Conservation (phyloP, 1,140 invertebrate species). For the Propsilocerus akamusi region DNA sequence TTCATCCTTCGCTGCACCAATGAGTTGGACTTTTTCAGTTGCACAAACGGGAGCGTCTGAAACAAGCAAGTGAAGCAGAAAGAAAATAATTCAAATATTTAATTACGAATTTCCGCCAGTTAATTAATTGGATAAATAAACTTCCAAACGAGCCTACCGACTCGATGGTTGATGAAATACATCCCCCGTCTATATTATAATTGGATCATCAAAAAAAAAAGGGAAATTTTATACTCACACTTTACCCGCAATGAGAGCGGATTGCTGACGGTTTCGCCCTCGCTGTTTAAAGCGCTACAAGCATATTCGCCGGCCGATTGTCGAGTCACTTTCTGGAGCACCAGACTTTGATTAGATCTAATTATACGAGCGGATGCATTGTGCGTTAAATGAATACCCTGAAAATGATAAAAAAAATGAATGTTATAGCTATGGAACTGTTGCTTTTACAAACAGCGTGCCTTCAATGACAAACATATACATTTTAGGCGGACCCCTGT, state of each 20-base stretch:
- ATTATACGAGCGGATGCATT: conserved; percentile 61
- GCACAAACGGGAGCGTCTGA: conserved; percentile 67
- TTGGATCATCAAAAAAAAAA: neutral
- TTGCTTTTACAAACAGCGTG: too few relatives aligned
- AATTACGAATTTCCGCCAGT: neutral
- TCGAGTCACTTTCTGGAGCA: conserved; percentile 64
- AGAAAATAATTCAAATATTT: neutral
- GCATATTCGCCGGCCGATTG: conserved; percentile 62
- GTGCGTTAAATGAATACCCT: conserved; percentile 56
- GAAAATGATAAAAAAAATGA: conserved; percentile 14
- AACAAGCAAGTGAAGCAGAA: conserved; percentile 10
- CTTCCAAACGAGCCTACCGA: neutral
- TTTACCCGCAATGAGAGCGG: conserved; percentile 60
- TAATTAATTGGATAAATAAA: neutral
- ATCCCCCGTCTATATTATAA: neutral
- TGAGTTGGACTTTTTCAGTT: conserved; percentile 50
- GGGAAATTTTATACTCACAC: conserved; percentile 41
- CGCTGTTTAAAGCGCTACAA: conserved; percentile 58
- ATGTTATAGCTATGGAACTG: neutral
- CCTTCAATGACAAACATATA: neutral
- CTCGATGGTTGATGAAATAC: neutral
- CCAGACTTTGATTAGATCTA: conserved; percentile 64
- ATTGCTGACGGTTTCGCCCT: conserved; percentile 62
- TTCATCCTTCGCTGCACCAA: conserved; percentile 68
- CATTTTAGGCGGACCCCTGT: neutral